phyloP scores from a whole-genome alignment of 2,888 invertebrate genomes.

The Drosophila phalerata region DNA sequence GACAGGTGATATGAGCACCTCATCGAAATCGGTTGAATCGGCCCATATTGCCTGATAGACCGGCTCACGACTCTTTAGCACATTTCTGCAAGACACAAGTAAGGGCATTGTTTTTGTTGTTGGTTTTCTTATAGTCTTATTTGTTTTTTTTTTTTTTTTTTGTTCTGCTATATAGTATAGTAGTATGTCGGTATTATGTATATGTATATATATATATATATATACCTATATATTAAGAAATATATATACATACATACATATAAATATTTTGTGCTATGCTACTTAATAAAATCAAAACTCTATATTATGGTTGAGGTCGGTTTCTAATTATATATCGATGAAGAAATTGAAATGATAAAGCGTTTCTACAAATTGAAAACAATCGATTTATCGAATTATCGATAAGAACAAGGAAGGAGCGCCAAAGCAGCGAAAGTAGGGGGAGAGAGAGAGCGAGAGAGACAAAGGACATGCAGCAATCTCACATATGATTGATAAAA shows the following conservation, averaged over 20 bases:
- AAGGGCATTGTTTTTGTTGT: slow-evolving; percentile 37
- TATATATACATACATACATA: neutral
- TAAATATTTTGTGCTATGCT: slow-evolving; percentile 4
- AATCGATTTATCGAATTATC: slow-evolving; percentile 9
- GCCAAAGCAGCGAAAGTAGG: slow-evolving; percentile 2
- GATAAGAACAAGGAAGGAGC: neutral
- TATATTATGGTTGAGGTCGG: neutral
- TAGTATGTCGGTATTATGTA: slow-evolving; percentile 1
- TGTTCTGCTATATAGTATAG: neutral
- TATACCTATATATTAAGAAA: neutral
- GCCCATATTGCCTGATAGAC: slow-evolving; percentile 96
- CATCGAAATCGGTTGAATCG: slow-evolving; percentile 93
- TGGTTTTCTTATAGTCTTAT: slow-evolving; percentile 12
- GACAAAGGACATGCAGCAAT: slow-evolving; percentile 18
- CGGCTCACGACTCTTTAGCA: slow-evolving; percentile 90
- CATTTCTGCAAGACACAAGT: slow-evolving; percentile 87
- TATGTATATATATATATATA: slow-evolving; percentile 1
- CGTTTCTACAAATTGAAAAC: slow-evolving; percentile 9
- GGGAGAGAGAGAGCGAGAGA: slow-evolving; percentile 3
- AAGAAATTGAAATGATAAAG: slow-evolving; percentile 16
- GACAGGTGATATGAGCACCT: slow-evolving; percentile 94
- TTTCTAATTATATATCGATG: slow-evolving; percentile 5
- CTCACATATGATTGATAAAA: neutral
- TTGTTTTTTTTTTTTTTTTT: slow-evolving; percentile 4
- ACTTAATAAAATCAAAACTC: slow-evolving; percentile 9